Percentiles rank a stretch among this genome's conserved stretches.
phyloP scores from a whole-genome alignment of 2,113 vertebrate genomes.

The Cromileptes altivelis region DNA sequence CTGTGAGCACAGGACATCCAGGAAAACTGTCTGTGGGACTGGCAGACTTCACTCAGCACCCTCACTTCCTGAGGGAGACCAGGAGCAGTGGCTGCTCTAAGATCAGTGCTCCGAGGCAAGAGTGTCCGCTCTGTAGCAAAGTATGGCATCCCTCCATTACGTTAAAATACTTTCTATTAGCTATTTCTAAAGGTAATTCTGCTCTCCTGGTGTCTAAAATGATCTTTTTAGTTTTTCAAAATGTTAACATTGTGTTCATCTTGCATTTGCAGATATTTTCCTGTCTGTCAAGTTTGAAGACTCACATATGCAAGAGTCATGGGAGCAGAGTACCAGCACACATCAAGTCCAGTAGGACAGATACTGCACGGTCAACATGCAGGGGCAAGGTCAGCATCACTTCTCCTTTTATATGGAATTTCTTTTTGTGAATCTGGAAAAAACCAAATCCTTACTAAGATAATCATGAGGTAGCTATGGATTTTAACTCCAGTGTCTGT shows the following conservation, averaged over 20 bases:
- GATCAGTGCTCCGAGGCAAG: slow-evolving; percentile 36
- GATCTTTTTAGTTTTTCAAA: not conserved
- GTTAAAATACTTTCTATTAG: not conserved
- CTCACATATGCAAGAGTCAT: slow-evolving; percentile 68
- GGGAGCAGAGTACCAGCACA: slow-evolving; percentile 27
- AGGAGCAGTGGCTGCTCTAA: slow-evolving; percentile 49
- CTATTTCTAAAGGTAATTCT: not conserved
- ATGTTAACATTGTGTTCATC: not conserved
- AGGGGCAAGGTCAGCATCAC: slow-evolving; percentile 70
- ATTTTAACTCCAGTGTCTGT: not conserved
- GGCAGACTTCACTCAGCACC: slow-evolving; percentile 20
- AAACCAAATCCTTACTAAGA: not conserved
- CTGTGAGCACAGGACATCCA: slow-evolving; percentile 31
- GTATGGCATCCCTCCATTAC: slow-evolving; percentile 40
- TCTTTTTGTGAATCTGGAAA: not conserved
- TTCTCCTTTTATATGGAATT: not conserved
- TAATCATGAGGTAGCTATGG: not conserved
- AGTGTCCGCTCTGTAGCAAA: slow-evolving; percentile 76
- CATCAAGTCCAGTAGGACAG: slow-evolving; percentile 36
- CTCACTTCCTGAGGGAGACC: slow-evolving; percentile 37
- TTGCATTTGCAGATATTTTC: slow-evolving; percentile 71
- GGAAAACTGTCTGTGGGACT: slow-evolving; percentile 26
- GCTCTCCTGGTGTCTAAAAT: not conserved
- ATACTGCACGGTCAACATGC: slow-evolving; percentile 12
- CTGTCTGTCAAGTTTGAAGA: slow-evolving; percentile 64